Percentiles rank a stretch among this genome's conserved stretches.
These are phyloP conservation scores for Ciconia maguari DNA, from an alignment of 2,113 vertebrate species.

Conservation along the genomic window DNA sequence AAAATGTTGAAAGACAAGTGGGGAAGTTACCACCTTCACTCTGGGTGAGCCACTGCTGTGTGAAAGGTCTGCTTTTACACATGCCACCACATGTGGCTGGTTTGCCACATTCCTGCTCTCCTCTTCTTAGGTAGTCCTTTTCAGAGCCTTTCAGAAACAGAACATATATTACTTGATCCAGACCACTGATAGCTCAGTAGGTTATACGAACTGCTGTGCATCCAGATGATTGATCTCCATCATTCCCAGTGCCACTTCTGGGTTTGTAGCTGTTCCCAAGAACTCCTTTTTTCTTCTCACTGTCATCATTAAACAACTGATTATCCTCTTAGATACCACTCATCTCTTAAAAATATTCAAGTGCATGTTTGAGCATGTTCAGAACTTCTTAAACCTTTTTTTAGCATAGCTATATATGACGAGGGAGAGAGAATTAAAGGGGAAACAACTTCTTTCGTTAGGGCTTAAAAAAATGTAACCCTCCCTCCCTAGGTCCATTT, in stretches of 20 bases:
- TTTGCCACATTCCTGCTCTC: background rate
- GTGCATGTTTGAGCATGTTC: background rate
- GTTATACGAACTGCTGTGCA: background rate
- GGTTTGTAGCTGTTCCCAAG: background rate
- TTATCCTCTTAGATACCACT: background rate
- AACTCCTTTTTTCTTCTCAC: background rate
- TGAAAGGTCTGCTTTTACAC: background rate
- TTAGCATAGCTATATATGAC: background rate
- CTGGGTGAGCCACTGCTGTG: background rate
- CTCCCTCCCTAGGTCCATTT: background rate
- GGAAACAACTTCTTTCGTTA: background rate
- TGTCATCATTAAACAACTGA: background rate
- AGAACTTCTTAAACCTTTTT: background rate
- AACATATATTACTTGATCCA: background rate
- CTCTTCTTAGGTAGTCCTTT: background rate
- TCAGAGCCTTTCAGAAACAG: background rate
- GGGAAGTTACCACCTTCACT: rapidly evolving
- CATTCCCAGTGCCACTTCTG: background rate
- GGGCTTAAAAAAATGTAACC: rapidly evolving
- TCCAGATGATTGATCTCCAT: background rate
- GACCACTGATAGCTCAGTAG: background rate
- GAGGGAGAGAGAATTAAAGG: background rate
- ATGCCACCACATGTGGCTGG: rapidly evolving
- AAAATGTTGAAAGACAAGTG: background rate
- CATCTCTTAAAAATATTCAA: background rate